Base-by-base conservation (phyloP, 2,797 vertebrate genomes). In the Bucorvus abyssinicus region DNA sequence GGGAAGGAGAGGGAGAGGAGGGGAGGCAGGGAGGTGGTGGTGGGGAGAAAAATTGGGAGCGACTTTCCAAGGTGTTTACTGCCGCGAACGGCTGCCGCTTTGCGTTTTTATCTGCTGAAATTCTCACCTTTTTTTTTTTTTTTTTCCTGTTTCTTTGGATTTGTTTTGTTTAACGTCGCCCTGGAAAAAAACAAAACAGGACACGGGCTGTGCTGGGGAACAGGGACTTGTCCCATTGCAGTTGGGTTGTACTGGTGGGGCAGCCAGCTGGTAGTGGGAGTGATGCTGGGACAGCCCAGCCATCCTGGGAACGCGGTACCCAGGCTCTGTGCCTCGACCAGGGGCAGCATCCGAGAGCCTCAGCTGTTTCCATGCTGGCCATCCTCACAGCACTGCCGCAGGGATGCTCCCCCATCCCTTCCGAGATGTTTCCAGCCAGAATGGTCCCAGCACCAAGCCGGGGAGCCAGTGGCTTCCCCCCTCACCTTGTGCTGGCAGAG, bases 21-120 rank as follows among this genome's bases (percentile, higher is more conserved):
- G 97, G 96, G 96, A 96, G 94, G 91, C 80, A 70, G 96, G 57
- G 61, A 53, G 75, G 74, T 50, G 87, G 87, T 18, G 52, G 30
- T 16, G 59, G 57, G 87, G 81, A 73, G 50, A 94, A 90, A 89
- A 90, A 92, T 93, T 92, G 97, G 97, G 96, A 97, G 94, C 73
- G 85, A 69, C 94, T 96, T 97, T 77, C 97, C 90, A 80, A 97
- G 97, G 96, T 96, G 97, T 98, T 98, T 97, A 97, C 97, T 97
- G 97, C 98, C 90, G 89, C 55, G 74, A 97, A 96, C 92, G 95
- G 97, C 97, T 93, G 96, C 95, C 34, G 88, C 42, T 63, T 81
- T 12, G 90, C 16, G 6, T 53, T 81, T 94, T 94, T 68, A 90
- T 90, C 86, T 85, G 82, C 91, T 80, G 89, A 81, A 95, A 93